phyloP scores from a whole-genome alignment of 2,113 vertebrate genomes.

The Tautogolabrus adspersus region DNA sequence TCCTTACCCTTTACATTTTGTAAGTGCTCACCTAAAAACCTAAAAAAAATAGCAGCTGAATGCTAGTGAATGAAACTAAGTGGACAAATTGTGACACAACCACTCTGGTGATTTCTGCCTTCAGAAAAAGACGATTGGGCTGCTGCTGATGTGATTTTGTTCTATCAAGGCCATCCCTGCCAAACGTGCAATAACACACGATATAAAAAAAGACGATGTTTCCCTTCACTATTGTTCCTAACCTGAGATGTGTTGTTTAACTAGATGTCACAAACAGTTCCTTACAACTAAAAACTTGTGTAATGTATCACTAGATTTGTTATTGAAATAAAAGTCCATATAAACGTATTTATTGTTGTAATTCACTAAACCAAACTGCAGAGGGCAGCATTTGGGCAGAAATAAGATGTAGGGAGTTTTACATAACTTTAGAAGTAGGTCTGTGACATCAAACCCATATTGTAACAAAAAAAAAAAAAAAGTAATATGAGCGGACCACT shows the following conservation, averaged over 20 bases:
- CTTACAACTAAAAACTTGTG: background rate
- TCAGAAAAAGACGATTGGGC: too few species aligned
- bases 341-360: background rate
- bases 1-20: too few species aligned
- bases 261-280: background rate
- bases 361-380: slow-evolving; percentile 34
- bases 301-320: background rate
- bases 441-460: background rate
- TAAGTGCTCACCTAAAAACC: too few species aligned
- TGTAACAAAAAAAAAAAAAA: background rate
- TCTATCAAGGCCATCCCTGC: too few species aligned
- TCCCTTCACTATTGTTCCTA: too few species aligned
- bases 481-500: background rate
- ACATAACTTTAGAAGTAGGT: background rate
- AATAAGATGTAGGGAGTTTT: background rate
- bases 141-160: background rate
- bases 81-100: background rate
- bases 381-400: slow-evolving; percentile 55
- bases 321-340: background rate
- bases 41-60: background rate
- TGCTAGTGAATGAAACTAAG: background rate
- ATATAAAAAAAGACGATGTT: too few species aligned
- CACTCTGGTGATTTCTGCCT: too few species aligned
- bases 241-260: background rate
- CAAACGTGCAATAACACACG: too few species aligned